These are phyloP conservation scores for Planococcus citri DNA, from an alignment of 1,140 invertebrate species.

Conservation along the genomic window DNA sequence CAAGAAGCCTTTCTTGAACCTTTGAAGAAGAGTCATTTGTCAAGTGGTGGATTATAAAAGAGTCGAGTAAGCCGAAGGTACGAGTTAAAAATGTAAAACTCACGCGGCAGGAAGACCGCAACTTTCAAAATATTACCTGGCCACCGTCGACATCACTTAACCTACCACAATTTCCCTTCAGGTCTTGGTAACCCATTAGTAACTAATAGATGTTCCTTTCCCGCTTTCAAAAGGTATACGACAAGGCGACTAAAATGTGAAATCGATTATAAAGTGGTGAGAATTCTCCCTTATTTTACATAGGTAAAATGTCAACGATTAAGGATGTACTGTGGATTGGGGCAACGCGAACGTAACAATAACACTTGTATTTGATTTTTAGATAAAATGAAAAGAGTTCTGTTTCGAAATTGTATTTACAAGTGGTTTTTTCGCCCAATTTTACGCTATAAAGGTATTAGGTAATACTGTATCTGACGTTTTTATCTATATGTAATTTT, in stretches of 20 bases:
- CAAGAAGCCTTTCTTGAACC: background rate
- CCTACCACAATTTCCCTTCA: background rate
- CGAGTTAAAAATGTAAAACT: background rate
- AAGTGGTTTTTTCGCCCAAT: too few species aligned
- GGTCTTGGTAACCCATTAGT: slow-evolving; percentile 6
- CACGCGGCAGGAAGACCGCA: background rate
- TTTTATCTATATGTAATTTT: too few species aligned
- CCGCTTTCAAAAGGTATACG: background rate
- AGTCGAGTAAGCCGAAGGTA: background rate
- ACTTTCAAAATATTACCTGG: slow-evolving; percentile 3
- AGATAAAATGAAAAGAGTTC: background rate
- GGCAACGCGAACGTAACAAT: background rate
- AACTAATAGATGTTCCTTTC: background rate
- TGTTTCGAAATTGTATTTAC: background rate
- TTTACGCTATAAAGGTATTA: too few species aligned
- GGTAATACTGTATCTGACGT: too few species aligned
- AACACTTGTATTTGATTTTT: background rate
- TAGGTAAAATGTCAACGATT: background rate
- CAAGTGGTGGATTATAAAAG: background rate
- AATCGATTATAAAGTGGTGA: background rate
- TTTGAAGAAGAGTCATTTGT: background rate
- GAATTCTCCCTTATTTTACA: background rate
- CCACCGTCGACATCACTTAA: slow-evolving; percentile 1
- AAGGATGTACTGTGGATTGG: background rate
- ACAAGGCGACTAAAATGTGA: slow-evolving; percentile 1